Evolutionary conservation across 2,888 invertebrate species (phyloP), one percentile per base, ranked within the genome.

Genomic region (Apoderus coryli): DNA sequence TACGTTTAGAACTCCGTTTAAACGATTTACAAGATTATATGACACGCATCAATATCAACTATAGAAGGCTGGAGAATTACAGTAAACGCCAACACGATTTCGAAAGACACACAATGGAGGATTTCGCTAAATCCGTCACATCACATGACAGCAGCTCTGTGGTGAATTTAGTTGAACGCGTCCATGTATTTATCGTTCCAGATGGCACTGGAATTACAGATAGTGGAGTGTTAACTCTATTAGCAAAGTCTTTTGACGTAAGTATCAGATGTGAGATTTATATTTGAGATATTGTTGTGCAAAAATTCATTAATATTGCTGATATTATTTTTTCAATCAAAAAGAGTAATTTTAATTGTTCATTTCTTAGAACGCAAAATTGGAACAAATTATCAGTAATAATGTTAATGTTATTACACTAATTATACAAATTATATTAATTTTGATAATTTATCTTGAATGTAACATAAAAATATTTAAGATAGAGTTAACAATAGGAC

Each of bases 121-220:
- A 72, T 46, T 82, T 81, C 48, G 78, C 81, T 1, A 63, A 61
- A 40, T 69, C 67, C 57, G 72, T 73, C 23, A 72, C 80, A 2
- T 72, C 78, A 1, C 76, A 75, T 43, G 69, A 69, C 44, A 58
- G 69, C 1, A 61, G 67, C 25, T 75, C 77, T 3, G 59, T 81
- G 31, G 67, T 70, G 15, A 69, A 70, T 36, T 48, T 77, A 13
- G 53, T 82, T 44, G 74, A 76, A 47, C 61, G 69, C 5, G 64
- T 81, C 19, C 75, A 79, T 50, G 57, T 67, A 4, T 60, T 72
- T 12, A 57, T 78, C 3, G 66, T 65, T 15, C 68, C 72, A 11
- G 49, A 65, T 7, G 64, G 65, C 5, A 56, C 58, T 10, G 67
- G 52, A n/a, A 42, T 53, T 16, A 45, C 41, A 14, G 43, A 49